These are phyloP conservation scores for Chelonus insularis DNA, from an alignment of 1,140 invertebrate species.

Conservation along the genomic window DNA sequence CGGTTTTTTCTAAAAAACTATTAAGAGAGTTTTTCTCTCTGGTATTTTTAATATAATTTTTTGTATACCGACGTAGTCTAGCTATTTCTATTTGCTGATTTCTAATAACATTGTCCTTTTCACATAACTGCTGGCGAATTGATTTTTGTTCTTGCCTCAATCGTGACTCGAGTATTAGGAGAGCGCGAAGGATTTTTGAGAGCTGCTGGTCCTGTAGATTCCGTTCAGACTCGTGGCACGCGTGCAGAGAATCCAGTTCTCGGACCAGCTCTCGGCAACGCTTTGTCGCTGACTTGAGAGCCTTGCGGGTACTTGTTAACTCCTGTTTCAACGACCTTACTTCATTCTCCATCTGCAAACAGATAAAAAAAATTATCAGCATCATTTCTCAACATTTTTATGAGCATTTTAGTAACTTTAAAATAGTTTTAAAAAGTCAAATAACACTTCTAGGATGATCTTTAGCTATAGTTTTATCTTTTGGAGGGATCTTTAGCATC, in stretches of 20 bases:
- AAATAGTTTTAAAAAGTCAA: background rate
- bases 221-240: conserved; percentile 64
- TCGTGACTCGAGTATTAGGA: conserved; percentile 72
- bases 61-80: conserved; percentile 66
- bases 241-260: conserved; percentile 65
- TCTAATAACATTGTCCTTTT: conserved; percentile 72
- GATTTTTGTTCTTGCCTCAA: conserved; percentile 74
- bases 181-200: conserved; percentile 67
- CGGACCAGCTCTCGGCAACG: conserved; percentile 63
- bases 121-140: conserved; percentile 68
- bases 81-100: conserved; percentile 71
- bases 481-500: conserved; percentile 6
- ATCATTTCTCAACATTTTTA: background rate
- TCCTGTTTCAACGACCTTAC: conserved; percentile 68
- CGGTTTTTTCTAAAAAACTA: conserved; percentile 28
- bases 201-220: conserved; percentile 69
- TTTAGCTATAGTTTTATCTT: background rate
- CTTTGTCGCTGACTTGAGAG: conserved; percentile 57
- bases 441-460: background rate
- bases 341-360: conserved; percentile 68
- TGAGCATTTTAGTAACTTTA: too few relatives aligned
- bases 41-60: conserved; percentile 61
- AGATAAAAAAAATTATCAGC: conserved; percentile 6
- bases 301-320: conserved; percentile 55
- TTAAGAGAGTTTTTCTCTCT: conserved; percentile 33